Evolutionary conservation across 2,797 vertebrate genomes (phyloP).

Genomic region (Phalanger gymnotis): DNA sequence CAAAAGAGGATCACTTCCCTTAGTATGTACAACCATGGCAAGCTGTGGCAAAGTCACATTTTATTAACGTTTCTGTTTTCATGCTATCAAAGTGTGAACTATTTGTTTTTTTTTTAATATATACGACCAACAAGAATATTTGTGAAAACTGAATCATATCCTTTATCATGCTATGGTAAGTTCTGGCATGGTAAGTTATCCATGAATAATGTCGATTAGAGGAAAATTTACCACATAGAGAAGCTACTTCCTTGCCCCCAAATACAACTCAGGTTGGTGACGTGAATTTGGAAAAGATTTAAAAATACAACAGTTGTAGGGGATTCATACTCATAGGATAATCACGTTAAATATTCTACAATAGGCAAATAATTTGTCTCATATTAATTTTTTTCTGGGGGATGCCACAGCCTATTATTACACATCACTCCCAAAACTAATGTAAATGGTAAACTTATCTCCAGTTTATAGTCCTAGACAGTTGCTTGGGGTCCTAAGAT

Average conservation of each 20-base stretch:
- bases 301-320: background rate
- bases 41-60: background rate
- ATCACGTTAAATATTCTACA: background rate
- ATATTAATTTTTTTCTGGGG: background rate
- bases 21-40: background rate
- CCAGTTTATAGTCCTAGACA: background rate
- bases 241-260: background rate
- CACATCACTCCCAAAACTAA: background rate
- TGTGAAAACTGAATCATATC: background rate
- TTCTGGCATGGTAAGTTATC: background rate
- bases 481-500: background rate
- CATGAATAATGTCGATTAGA: conserved; percentile 1
- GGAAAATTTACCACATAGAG: background rate
- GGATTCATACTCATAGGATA: background rate
- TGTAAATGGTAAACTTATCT: background rate
- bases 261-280: background rate
- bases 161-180: background rate
- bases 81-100: conserved; percentile 11
- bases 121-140: background rate
- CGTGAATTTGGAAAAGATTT: background rate
- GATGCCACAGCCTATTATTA: background rate
- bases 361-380: background rate
- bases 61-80: background rate
- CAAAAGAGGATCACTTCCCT: background rate
- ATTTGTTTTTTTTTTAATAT: conserved; percentile 16